Conservation (phyloP, 2,113 vertebrate genomes). For the Dromaius novaehollandiae region DNA sequence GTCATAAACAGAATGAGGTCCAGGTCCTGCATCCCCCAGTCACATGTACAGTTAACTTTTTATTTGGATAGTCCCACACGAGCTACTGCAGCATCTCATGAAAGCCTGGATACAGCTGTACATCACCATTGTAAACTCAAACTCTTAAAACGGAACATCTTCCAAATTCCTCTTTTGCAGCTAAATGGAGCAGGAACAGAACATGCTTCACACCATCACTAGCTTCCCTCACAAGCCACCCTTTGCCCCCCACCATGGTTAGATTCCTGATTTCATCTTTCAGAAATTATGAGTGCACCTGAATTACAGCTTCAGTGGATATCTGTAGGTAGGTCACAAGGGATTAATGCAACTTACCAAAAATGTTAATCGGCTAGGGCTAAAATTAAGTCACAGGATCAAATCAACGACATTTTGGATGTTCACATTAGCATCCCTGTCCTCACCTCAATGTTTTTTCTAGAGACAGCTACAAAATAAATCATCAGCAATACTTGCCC, state of each 20-base stretch:
- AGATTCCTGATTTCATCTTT: background rate
- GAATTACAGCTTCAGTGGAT: background rate
- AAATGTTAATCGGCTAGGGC: background rate
- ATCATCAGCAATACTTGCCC: background rate
- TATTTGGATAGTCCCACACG: background rate
- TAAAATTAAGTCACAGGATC: background rate
- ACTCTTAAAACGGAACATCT: background rate
- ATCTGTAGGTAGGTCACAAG: background rate
- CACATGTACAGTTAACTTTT: background rate
- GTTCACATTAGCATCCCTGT: background rate
- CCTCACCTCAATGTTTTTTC: background rate
- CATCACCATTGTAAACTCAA: background rate
- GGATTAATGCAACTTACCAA: background rate
- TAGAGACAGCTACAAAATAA: background rate
- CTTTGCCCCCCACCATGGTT: background rate
- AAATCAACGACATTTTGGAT: background rate
- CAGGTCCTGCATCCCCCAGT: background rate
- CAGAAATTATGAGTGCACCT: background rate
- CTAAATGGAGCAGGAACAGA: background rate
- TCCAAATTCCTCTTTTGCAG: background rate
- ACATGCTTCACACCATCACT: rapidly evolving
- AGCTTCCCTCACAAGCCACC: background rate
- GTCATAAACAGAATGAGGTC: background rate
- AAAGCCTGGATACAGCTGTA: background rate
- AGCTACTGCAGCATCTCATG: background rate